Percentiles rank a stretch among this genome's conserved stretches.
phyloP scores from a whole-genome alignment of 2,113 vertebrate genomes.

The Lophochroa leadbeateri region DNA sequence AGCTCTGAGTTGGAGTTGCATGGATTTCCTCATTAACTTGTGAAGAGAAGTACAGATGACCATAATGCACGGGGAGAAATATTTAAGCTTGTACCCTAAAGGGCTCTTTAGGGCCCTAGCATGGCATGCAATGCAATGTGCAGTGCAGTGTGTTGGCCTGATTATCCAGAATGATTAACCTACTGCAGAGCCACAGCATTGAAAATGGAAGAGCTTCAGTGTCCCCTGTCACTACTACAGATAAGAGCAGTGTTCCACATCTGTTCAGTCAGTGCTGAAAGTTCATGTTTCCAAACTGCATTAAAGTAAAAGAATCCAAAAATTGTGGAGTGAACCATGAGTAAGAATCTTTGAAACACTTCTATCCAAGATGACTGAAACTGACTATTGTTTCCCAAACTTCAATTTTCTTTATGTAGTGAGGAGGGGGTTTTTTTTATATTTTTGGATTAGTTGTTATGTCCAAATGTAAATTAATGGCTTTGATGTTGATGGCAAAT shows the following conservation, averaged over 20 bases:
- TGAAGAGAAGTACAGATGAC: not conserved
- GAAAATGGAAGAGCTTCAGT: not conserved
- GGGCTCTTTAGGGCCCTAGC: not conserved
- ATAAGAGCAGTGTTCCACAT: not conserved
- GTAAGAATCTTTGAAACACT: not conserved
- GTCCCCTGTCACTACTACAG: not conserved
- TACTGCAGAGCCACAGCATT: not conserved
- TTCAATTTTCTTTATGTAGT: not conserved
- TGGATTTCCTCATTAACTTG: not conserved
- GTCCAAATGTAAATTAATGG: not conserved
- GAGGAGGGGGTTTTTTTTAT: not conserved
- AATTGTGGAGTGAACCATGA: not conserved
- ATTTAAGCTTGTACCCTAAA: not conserved
- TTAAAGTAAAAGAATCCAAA: not conserved
- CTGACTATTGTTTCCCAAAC: not conserved
- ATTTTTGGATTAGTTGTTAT: not conserved
- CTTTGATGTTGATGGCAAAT: not conserved
- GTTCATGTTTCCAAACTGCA: not conserved
- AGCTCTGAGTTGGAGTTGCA: not conserved
- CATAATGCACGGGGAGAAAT: not conserved
- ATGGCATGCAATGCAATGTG: not conserved
- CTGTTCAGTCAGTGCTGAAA: not conserved
- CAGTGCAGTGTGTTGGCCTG: not conserved
- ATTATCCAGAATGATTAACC: not conserved
- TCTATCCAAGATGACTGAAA: not conserved